phyloP scores from a whole-genome alignment of 2,888 invertebrate genomes.

The Altica lythri region DNA sequence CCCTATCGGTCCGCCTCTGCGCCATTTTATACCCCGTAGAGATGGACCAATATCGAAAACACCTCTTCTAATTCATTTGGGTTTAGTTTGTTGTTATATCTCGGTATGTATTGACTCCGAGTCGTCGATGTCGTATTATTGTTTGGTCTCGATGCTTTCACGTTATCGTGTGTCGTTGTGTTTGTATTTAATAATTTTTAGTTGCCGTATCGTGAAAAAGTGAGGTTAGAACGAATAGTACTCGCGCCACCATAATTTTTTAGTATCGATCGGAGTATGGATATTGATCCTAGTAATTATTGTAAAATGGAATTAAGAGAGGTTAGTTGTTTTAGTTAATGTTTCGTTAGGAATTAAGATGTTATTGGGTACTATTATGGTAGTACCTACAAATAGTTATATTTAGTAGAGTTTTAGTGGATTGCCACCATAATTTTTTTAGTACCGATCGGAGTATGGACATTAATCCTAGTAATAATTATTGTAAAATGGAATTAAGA shows the following conservation, averaged over 20 bases:
- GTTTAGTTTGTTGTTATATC: constrained; percentile 31
- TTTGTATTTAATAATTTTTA: constrained; percentile 5
- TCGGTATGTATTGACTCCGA: background rate
- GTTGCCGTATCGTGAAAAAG: constrained; percentile 25
- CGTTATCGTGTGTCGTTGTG: constrained; percentile 13
- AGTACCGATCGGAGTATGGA: no score
- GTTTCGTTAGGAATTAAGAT: no score
- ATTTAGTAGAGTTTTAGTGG: no score
- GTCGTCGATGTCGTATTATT: constrained; percentile 9
- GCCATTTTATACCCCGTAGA: background rate
- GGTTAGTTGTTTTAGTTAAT: no score
- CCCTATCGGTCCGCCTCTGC: background rate
- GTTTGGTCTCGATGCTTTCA: constrained; percentile 5
- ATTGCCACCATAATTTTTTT: no score
- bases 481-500: no score
- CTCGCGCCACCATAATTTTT: constrained; percentile 9
- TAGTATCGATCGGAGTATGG: no score
- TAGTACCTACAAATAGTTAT: no score
- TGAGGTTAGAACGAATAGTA: constrained; percentile 26
- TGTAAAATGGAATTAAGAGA: constrained; percentile 43
- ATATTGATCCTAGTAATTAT: no score
- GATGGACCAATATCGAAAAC: constrained; percentile 24
- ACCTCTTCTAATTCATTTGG: constrained; percentile 19
- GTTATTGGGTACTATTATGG: no score
- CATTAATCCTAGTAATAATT: no score